phyloP scores from a whole-genome alignment of 2,113 vertebrate genomes.

The Neolamprologus caudopunctatus region DNA sequence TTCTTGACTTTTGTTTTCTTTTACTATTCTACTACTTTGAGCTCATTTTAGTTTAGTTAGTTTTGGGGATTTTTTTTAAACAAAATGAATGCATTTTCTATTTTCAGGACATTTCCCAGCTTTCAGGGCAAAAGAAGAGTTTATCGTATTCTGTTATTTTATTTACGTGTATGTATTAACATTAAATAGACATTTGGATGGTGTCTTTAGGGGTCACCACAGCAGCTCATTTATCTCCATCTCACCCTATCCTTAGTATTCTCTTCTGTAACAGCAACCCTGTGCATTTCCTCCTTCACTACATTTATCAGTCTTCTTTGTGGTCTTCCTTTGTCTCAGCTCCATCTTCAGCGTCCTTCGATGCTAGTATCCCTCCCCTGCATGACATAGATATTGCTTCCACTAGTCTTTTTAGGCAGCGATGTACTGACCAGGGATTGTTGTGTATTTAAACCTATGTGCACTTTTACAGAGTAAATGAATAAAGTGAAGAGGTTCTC shows the following conservation, averaged over 20 bases:
- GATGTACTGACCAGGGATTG: background rate
- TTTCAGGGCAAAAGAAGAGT: background rate
- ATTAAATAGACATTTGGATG: background rate
- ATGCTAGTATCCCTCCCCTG: background rate
- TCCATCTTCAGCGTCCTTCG: background rate
- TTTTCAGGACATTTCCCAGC: background rate
- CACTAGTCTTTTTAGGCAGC: background rate
- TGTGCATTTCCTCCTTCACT: background rate
- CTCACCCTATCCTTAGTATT: background rate
- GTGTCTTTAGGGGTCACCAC: background rate
- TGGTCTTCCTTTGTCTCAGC: background rate
- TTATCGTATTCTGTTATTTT: background rate
- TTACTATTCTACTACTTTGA: background rate
- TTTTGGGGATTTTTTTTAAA: background rate
- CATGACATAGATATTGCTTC: background rate
- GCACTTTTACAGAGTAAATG: constrained; percentile 56
- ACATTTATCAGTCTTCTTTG: background rate
- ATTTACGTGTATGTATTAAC: background rate
- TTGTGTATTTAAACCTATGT: background rate
- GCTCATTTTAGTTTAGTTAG: background rate
- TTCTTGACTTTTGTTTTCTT: background rate
- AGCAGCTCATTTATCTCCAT: background rate
- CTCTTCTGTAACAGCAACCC: background rate
- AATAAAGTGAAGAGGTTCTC: constrained; percentile 60
- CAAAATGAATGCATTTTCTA: background rate